Evolutionary conservation across 2,113 vertebrate species (phyloP), one percentile per base, ranked within the genome.

Genomic region (Gobio gobio): DNA sequence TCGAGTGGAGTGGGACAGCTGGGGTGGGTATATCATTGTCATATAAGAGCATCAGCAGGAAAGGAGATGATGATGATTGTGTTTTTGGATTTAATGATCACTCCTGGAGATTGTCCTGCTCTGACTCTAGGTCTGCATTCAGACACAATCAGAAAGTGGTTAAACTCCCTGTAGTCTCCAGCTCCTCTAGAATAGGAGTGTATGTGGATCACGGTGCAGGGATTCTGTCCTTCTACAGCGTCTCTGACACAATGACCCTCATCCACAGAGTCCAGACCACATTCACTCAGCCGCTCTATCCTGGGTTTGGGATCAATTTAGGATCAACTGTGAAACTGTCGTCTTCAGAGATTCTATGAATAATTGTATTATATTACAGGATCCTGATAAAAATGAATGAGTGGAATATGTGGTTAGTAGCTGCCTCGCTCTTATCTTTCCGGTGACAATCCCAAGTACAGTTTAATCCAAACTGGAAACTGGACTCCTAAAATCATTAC

Each of bases 1-100:
- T 78, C 2, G 56, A 78, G 29, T 61, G 54, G 76, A 78, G 76
- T 36, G 76, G 56, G 29, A 29, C 29, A 29, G 2, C 29, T 40
- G 36, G 18, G 0, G 76, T 78, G 33, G 33, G 36, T 43, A 61
- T 78, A 8, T 40, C 29, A 16, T 22, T 78, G 18, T 78, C 76
- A 3, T 78, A 78, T 24, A 61, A 79, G 36, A 61, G 56, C 56
- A 61, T 61, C 56, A 45, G 56, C 33, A 77, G 74, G 24, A 56
- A 33, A 0, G 49, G 47, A 10, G 16, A 10, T 1, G 47, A 3
- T 10, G 3, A 33, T 12, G 74, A 56, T 4, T 77, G 24, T 29
- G 74, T 77, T 14, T 56, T 77, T 77, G 74, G 49, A 77, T 77
- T 54, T 49, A 77, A 74, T 74, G 7, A 26, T 45, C 72, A 74